Evolutionary conservation across 1,140 invertebrate species (phyloP).

Genomic region (Drosophila virilis): DNA sequence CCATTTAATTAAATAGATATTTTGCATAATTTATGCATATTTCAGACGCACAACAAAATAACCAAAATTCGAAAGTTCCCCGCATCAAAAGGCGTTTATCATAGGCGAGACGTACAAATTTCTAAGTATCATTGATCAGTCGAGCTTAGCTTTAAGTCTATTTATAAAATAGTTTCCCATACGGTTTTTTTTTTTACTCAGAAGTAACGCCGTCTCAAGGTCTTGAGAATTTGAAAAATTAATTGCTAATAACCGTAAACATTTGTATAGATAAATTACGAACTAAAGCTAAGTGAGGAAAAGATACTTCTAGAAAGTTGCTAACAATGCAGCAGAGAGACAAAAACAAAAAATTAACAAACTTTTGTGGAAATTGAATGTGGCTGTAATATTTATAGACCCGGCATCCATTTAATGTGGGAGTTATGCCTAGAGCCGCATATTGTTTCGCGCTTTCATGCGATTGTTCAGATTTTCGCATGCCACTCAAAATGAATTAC

Average conservation of each 20-base stretch:
- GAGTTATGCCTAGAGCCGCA: constrained; percentile 7
- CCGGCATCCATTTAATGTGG: constrained; percentile 33
- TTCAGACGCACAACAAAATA: constrained; percentile 12
- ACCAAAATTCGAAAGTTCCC: constrained; percentile 50
- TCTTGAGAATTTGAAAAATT: constrained; percentile 60
- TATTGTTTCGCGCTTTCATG: constrained; percentile 26
- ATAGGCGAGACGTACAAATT: constrained; percentile 38
- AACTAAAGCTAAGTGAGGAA: neutral
- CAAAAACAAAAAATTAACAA: constrained; percentile 28
- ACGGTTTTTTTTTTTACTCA: constrained; percentile 31
- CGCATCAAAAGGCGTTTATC: constrained; percentile 30
- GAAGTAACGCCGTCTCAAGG: constrained; percentile 14
- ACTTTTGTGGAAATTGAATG: constrained; percentile 31
- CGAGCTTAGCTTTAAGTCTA: neutral
- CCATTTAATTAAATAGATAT: constrained; percentile 60
- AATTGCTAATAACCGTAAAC: constrained; percentile 41
- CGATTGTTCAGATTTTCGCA: constrained; percentile 62
- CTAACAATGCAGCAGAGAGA: constrained; percentile 19
- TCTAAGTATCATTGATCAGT: constrained; percentile 36
- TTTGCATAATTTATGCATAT: constrained; percentile 60
- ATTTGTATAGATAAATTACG: constrained; percentile 33
- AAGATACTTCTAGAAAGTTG: neutral
- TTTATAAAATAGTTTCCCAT: constrained; percentile 51
- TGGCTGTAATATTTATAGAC: constrained; percentile 29
- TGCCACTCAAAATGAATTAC: constrained; percentile 59